Evolutionary conservation across 2,888 invertebrate species (phyloP).

Genomic region (Cheilosia pagana): DNA sequence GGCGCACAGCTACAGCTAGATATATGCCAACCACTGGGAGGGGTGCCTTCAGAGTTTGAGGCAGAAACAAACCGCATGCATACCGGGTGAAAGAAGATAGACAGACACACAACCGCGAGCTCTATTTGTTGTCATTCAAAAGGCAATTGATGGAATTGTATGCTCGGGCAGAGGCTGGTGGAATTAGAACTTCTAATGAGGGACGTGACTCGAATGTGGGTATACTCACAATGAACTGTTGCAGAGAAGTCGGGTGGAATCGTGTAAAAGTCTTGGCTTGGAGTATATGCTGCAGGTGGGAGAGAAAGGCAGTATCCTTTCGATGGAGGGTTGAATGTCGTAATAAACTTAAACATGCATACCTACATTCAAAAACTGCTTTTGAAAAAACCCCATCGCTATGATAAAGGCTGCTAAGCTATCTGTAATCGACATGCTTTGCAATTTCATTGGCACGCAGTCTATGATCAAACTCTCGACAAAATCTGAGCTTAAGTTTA

Average conservation of each 20-base stretch:
- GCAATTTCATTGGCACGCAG: too few relatives aligned
- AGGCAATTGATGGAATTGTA: constrained; percentile 48
- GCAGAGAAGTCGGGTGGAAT: background rate
- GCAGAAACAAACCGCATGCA: constrained; percentile 37
- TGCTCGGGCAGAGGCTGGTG: constrained; percentile 11
- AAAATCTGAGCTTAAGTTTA: too few relatives aligned
- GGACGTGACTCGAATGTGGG: constrained; percentile 34
- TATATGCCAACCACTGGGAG: constrained; percentile 15
- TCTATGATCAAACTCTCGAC: too few relatives aligned
- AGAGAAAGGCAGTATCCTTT: too few relatives aligned
- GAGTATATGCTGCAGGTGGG: background rate
- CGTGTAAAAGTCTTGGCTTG: background rate
- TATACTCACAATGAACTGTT: background rate
- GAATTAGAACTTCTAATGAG: constrained; percentile 38
- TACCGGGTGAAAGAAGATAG: constrained; percentile 58
- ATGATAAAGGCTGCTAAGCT: too few relatives aligned
- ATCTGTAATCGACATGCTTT: too few relatives aligned
- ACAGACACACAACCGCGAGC: constrained; percentile 37
- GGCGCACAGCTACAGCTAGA: constrained; percentile 5
- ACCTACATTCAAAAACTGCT: too few relatives aligned
- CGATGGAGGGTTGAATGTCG: too few relatives aligned
- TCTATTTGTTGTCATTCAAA: constrained; percentile 49
- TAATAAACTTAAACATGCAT: too few relatives aligned
- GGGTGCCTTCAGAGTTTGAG: constrained; percentile 17
- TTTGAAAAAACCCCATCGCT: too few relatives aligned